Conservation (phyloP, 2,797 vertebrate species). For the Melanotaenia boesemani region DNA sequence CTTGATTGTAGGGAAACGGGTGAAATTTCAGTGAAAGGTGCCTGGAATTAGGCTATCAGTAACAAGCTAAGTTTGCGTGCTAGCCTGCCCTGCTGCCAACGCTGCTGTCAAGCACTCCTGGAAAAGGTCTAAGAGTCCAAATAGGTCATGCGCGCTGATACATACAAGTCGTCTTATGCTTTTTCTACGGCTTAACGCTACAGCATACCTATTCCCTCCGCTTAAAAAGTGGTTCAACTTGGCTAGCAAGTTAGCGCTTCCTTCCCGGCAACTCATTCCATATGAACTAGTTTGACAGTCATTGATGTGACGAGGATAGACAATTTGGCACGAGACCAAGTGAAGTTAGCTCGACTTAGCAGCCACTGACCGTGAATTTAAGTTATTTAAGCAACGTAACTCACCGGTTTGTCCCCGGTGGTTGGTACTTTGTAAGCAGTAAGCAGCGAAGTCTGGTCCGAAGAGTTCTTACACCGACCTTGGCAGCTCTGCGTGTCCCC, state of each 20-base stretch:
- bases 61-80: constrained; percentile 47
- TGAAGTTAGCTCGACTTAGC: neutral
- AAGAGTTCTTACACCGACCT: constrained; percentile 53
- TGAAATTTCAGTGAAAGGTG: constrained; percentile 10
- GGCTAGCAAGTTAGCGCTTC: constrained; percentile 61
- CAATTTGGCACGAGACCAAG: constrained; percentile 37
- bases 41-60: constrained; percentile 17
- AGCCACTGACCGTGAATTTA: constrained; percentile 11
- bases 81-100: constrained; percentile 45
- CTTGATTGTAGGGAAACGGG: neutral
- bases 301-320: constrained; percentile 39
- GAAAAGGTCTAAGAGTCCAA: neutral
- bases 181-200: neutral
- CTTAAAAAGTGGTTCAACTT: constrained; percentile 18
- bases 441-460: constrained; percentile 22
- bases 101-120: constrained; percentile 7
- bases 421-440: constrained; percentile 3
- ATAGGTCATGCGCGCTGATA: accelerated
- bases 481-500: constrained; percentile 42
- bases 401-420: constrained; percentile 50
- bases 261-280: constrained; percentile 65
- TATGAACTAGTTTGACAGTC: constrained; percentile 70
- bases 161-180: neutral
- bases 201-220: neutral
- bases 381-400: constrained; percentile 30